Base-by-base conservation (phyloP, 1,140 invertebrate species). In the Anastrepha ludens region DNA sequence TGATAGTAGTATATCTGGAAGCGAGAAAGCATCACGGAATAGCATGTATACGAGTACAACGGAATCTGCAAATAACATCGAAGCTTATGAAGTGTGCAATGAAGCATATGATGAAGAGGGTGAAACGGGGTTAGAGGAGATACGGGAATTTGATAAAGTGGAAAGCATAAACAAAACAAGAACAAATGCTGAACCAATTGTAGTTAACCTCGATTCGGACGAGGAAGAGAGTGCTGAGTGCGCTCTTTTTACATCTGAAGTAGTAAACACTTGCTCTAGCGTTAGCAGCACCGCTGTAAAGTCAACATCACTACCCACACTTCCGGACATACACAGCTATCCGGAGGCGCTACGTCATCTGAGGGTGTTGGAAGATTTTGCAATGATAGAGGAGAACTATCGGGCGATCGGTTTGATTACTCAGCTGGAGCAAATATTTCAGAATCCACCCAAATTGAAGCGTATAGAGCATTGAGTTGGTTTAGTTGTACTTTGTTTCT, bases 371-470 rank as follows among this genome's bases (percentile, higher is more conserved):
- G 90, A 90, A 81, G 91, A 92, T 20, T 92, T 89, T 39, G 91
- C 90, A 8, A 89, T 92, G 90, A 9, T 91, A 4, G 88, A 89
- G 65, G 90, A 91, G 7, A 91, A 92, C 39, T 92, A 89, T 87
- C 85, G 90, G 7, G 91, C 90, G 1, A 91, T 90, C 11, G 91
- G 90, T 8, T 87, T 91, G 9, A 60, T 91, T n/a, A 89, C 87
- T 2, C 86, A 91, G 50, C 85, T 89, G 17, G 90, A 91, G 74
- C 87, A 89, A n/a, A 81, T 89, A 11, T 86, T 91, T 2, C 67
- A 78, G 60, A 89, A 87, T 62, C 90, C 90, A 17, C 39, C 89
- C 0, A 86, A 88, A n/a, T 85, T 64, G 13, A 47, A 85, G n/a
- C 62, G 55, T 41, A 50, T 86, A 41, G 41, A 11, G 2, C 29